These are phyloP conservation scores for Mesochorus sp. DNA, from an alignment of 2,888 invertebrate genomes.

Conservation along the genomic window DNA sequence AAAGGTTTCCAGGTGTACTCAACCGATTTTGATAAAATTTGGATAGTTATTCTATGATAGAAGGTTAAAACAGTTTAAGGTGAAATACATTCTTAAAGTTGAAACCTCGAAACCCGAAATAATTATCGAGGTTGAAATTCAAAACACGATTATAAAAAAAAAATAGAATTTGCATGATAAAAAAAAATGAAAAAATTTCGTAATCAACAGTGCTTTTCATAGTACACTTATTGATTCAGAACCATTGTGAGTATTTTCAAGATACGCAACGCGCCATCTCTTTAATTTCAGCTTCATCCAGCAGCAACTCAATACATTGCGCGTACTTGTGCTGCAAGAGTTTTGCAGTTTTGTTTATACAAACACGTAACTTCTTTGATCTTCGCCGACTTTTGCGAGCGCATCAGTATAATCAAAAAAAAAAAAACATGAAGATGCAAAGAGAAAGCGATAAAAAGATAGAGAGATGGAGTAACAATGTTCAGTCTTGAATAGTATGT, in stretches of 20 bases:
- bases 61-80: too few species aligned
- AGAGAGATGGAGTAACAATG: slow-evolving; percentile 30
- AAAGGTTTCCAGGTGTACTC: too few species aligned
- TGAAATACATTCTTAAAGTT: too few species aligned
- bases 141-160: too few species aligned
- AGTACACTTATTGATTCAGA: not conserved
- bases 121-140: too few species aligned
- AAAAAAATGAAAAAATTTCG: too few species aligned
- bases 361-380: slow-evolving; percentile 36
- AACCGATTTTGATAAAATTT: too few species aligned
- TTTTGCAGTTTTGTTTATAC: slow-evolving; percentile 14
- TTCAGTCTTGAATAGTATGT: slow-evolving; percentile 20
- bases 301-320: not conserved
- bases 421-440: not conserved
- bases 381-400: slow-evolving; percentile 10
- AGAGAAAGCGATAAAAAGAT: not conserved
- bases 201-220: too few species aligned
- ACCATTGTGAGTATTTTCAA: slow-evolving; percentile 7
- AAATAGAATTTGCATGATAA: too few species aligned
- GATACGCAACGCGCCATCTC: slow-evolving; percentile 8
- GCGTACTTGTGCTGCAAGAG: slow-evolving; percentile 26
- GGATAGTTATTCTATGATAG: too few species aligned
- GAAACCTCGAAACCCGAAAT: too few species aligned
- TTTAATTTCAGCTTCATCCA: slow-evolving; percentile 36
- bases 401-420: not conserved